Base-by-base conservation (phyloP, 2,113 vertebrate species). In the Miniopterus natalensis region DNA sequence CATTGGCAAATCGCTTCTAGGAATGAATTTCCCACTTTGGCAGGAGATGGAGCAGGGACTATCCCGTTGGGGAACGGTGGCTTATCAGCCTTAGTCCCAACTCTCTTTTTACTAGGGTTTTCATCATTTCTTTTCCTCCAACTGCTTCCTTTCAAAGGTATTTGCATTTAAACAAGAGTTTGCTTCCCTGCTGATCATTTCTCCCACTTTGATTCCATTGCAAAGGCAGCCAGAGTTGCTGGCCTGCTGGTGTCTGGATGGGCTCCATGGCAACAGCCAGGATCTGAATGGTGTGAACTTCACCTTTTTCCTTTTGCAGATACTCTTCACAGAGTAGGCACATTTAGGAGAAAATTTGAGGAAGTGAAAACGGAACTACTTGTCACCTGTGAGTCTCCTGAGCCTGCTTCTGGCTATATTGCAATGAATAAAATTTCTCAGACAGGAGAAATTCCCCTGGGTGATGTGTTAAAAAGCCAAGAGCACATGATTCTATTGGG, bases 131-230 rank as follows among this genome's bases (percentile, higher is more conserved):
- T 84, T 96, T 97, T 83, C 68, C 74, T 53, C 88, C 88, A 89
- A 83, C 88, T 89, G 81, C 93, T 97, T 95, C 89, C 94, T 94
- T 79, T 97, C 95, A 80, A 94, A 96, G 71, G 83, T 94, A 96
- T 98, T 96, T 97, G 95, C 92, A 96, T 97, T 97, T 96, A 96
- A 97, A 97, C 95, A 93, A 95, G 96, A 91, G 88, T 91, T 96
- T 81, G 92, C 83, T 91, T 77, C 75, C 90, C 96, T 0, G 68
- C 96, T 92, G 89, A 90, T 90, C 53, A 78, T 84, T 85, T 11
- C 29, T 71, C 78, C 86, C 12, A 27, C 68, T 93, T 94, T 78
- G 93, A 96, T 97, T 96, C 88, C 77, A 5, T 17, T 68, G 84
- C 84, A 55, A 63, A 95, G 66, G 93, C 93, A 92, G 85, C 36